These are phyloP conservation scores for Leptinotarsa defecta DNA, from an alignment of 1,140 invertebrate species.

Conservation along the genomic window DNA sequence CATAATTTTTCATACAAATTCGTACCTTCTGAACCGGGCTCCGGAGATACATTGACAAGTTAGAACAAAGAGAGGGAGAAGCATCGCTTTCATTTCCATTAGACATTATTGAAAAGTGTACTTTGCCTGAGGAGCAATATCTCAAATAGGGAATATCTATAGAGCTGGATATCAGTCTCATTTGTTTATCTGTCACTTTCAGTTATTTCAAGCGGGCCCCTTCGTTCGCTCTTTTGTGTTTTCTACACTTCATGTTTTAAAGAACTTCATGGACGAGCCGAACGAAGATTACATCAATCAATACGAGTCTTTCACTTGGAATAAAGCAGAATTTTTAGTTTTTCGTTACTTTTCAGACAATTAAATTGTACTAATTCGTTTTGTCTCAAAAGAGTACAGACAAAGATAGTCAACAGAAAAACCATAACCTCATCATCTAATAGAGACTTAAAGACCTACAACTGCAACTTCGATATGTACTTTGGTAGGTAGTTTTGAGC, in stretches of 20 bases:
- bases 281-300: slow-evolving; percentile 16
- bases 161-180: slow-evolving; percentile 52
- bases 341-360: too few species aligned
- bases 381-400: too few species aligned
- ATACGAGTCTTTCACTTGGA: not conserved
- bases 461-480: not conserved
- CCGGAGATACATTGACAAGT: slow-evolving; percentile 17
- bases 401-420: too few species aligned
- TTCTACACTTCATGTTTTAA: not conserved
- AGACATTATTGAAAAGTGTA: slow-evolving; percentile 56
- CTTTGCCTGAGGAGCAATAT: slow-evolving; percentile 46
- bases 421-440: too few species aligned
- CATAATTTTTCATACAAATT: slow-evolving; percentile 16
- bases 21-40: not conserved
- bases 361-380: too few species aligned
- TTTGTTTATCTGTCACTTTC: slow-evolving; percentile 55
- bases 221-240: slow-evolving; percentile 14
- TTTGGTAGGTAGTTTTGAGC: too few species aligned
- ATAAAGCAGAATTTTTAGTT: not conserved
- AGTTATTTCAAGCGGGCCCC: slow-evolving; percentile 42
- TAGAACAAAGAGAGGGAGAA: slow-evolving; percentile 21
- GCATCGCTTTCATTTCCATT: slow-evolving; percentile 47
- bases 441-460: not conserved
- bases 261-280: slow-evolving; percentile 1
- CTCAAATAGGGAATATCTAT: slow-evolving; percentile 52